Base-by-base conservation (phyloP, 2,888 invertebrate species). In the Campoplex capitator region DNA sequence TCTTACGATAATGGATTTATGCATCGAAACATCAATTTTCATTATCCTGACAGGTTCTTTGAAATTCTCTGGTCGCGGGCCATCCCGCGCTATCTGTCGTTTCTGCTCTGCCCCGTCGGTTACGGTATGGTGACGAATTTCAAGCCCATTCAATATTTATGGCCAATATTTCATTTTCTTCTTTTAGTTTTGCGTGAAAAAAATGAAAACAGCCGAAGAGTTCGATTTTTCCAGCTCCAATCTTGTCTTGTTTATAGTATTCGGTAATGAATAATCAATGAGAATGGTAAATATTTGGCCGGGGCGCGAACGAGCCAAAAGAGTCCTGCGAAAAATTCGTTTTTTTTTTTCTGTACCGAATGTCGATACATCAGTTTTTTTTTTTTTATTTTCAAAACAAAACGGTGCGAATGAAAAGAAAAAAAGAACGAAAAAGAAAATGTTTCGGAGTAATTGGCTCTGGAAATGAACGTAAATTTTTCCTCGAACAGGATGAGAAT, bases 1-100 rank as follows among this genome's bases (percentile, higher is more conserved):
- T 51, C 32, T 71, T 51, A 71, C 32, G 71, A 48, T 51, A 32
- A 71, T 51, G 13, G 7, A 62, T 62, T 62, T 62, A 62, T 32
- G 32, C 62, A 32, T 62, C 32, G 32, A 32, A 62, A 32, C 32
- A 62, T 32, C 32, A 62, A 32, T 62, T 32, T 32, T 16, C 4
- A 62, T 23, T 62, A 4, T 32, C 32, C 32, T 62, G 32, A 62
- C 62, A 32, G 4, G 32, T 62, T 32, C 32, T 32, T 62, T 7
- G 32, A 32, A 23, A 32, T 62, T 16, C 32, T 32, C 62, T 16
- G 6, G 62, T 62, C 62, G 62, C 16, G 62, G 62, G 13, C 1
- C 62, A 62, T 62, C 62, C 32, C 32, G 62, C 23, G 23, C 23
- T 23, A 62, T 62, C 32, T 32, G 62, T 62, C 32, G 16, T 13